Evolutionary conservation across 2,113 vertebrate genomes (phyloP).

Genomic region (Lontra canadensis): DNA sequence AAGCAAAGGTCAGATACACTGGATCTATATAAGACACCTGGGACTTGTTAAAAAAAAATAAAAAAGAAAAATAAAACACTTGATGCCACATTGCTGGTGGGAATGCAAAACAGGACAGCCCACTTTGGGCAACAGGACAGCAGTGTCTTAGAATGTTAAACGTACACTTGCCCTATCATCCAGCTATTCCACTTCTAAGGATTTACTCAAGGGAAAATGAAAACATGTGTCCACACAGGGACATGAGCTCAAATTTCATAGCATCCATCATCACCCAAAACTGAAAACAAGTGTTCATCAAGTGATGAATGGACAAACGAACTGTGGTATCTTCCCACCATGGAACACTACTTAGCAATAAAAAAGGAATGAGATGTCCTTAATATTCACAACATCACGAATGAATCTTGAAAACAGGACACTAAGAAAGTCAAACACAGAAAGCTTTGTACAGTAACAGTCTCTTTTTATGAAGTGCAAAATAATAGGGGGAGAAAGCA

Average conservation of each 20-base stretch:
- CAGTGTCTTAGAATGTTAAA: not conserved
- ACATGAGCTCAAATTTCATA: not conserved
- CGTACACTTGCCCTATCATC: not conserved
- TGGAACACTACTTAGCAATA: not conserved
- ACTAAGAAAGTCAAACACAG: not conserved
- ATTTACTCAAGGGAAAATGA: not conserved
- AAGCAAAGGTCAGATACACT: not conserved
- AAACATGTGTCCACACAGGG: not conserved
- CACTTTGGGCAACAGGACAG: not conserved
- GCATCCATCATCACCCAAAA: not conserved
- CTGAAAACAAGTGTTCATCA: not conserved
- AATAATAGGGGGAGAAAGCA: not conserved
- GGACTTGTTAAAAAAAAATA: not conserved
- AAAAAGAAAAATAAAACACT: not conserved
- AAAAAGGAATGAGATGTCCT: not conserved
- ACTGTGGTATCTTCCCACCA: not conserved
- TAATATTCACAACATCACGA: accelerated
- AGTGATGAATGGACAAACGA: not conserved
- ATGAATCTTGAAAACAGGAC: not conserved
- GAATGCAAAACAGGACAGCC: not conserved
- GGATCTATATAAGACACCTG: not conserved
- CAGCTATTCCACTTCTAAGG: not conserved
- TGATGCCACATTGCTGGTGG: not conserved
- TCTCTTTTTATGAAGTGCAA: not conserved
- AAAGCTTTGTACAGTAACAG: not conserved